These are phyloP conservation scores for Acrocephalus scirpaceus DNA, from an alignment of 2,797 vertebrate species.

Conservation along the genomic window DNA sequence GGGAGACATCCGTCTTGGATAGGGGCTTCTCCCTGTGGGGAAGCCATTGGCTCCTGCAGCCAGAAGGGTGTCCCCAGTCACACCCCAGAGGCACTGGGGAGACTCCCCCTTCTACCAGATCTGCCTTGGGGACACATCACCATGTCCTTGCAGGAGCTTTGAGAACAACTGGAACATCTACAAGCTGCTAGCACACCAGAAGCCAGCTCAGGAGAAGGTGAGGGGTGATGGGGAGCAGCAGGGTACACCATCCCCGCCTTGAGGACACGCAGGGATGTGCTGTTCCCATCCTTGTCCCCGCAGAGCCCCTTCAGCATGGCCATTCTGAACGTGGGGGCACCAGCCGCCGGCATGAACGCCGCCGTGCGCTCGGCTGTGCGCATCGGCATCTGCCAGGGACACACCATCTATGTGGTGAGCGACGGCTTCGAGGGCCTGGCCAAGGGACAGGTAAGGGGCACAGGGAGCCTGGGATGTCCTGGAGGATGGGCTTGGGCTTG, in stretches of 20 bases:
- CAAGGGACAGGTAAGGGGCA: conserved; percentile 80
- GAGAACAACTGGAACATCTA: conserved; percentile 97
- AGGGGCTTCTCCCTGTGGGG: background rate
- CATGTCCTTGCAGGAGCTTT: conserved; percentile 86
- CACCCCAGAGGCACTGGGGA: background rate
- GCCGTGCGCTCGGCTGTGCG: conserved; percentile 90
- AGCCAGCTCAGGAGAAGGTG: conserved; percentile 81
- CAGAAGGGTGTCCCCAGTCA: background rate
- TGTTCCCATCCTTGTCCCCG: background rate
- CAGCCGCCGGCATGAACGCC: conserved; percentile 92
- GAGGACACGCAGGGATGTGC: accelerated
- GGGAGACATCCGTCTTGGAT: background rate
- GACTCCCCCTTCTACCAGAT: background rate
- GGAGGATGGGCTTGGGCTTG: background rate
- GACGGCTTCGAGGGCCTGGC: conserved; percentile 93
- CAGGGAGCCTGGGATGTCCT: accelerated
- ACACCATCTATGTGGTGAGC: conserved; percentile 85
- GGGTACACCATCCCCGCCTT: accelerated
- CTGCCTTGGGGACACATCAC: accelerated
- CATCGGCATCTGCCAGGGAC: conserved; percentile 84
- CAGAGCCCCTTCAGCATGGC: conserved; percentile 89
- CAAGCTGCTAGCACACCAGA: conserved; percentile 89
- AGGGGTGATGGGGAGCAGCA: background rate
- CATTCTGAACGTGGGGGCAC: conserved; percentile 93
- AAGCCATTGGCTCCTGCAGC: background rate